A percentile compares a stretch with the other conserved stretches of the same genome.
These are phyloP conservation scores for Dendrolimus kikuchii DNA, from an alignment of 1,140 invertebrate species.

Conservation along the genomic window DNA sequence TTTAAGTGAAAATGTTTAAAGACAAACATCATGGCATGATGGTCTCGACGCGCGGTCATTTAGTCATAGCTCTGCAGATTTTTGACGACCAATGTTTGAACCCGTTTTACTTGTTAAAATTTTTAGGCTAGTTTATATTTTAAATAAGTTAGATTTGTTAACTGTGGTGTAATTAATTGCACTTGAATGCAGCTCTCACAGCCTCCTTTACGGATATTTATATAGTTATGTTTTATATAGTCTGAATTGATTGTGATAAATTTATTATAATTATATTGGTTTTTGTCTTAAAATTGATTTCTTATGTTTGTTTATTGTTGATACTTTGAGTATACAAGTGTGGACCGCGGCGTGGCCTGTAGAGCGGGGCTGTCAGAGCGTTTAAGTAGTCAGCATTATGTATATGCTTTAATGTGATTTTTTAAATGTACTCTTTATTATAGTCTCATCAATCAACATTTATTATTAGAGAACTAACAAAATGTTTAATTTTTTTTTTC, in stretches of 20 bases:
- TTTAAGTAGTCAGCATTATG: slow-evolving; percentile 73
- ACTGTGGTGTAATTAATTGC: slow-evolving; percentile 68
- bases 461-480: slow-evolving; percentile 70
- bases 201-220: slow-evolving; percentile 52
- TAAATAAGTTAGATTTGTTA: slow-evolving; percentile 70
- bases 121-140: slow-evolving; percentile 72
- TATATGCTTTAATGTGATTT: slow-evolving; percentile 74
- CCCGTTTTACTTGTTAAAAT: slow-evolving; percentile 67
- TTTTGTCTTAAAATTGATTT: slow-evolving; percentile 44
- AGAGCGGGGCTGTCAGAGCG: slow-evolving; percentile 60
- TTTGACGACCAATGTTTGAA: slow-evolving; percentile 68
- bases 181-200: slow-evolving; percentile 55
- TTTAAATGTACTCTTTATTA: slow-evolving; percentile 73
- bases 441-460: slow-evolving; percentile 68
- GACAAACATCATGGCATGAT: slow-evolving; percentile 67
- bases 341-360: slow-evolving; percentile 16
- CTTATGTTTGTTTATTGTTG: slow-evolving; percentile 62
- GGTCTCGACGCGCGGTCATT: slow-evolving; percentile 51
- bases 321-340: slow-evolving; percentile 47
- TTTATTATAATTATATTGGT: slow-evolving; percentile 37
- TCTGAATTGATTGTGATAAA: slow-evolving; percentile 67
- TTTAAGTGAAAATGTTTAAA: slow-evolving; percentile 46
- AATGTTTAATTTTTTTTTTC: slow-evolving; percentile 68
- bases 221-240: slow-evolving; percentile 52
- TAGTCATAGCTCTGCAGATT: slow-evolving; percentile 70